These are phyloP conservation scores for Trichopria drosophilae DNA, from an alignment of 2,888 invertebrate genomes.

Conservation along the genomic window DNA sequence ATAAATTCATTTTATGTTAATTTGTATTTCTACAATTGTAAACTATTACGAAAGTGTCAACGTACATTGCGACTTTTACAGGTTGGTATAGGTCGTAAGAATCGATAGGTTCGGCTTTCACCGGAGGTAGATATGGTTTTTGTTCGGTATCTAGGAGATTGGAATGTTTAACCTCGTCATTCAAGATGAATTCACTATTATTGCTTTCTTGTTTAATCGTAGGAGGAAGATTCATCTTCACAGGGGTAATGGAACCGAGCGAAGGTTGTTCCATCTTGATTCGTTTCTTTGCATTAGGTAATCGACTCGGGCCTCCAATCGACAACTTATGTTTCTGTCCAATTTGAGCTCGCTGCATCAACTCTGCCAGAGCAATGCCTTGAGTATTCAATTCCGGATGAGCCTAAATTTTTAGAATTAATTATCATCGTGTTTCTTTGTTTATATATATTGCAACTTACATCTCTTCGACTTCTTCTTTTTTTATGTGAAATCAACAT, in stretches of 20 bases:
- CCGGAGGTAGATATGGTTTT: slow-evolving; percentile 41
- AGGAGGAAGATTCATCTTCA: slow-evolving; percentile 24
- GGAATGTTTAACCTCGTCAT: slow-evolving; percentile 49
- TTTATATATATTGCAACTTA: slow-evolving; percentile 54
- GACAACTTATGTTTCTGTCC: slow-evolving; percentile 61
- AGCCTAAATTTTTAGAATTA: slow-evolving; percentile 57
- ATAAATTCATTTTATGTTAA: neutral
- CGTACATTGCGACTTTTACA: slow-evolving; percentile 44
- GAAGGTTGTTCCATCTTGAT: slow-evolving; percentile 46
- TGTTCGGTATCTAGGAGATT: slow-evolving; percentile 37
- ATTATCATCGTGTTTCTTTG: neutral
- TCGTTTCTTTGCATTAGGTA: slow-evolving; percentile 60
- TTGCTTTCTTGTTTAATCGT: no score
- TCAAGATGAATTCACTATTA: no score
- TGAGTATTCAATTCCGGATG: slow-evolving; percentile 77
- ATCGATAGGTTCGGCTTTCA: slow-evolving; percentile 51
- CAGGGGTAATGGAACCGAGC: slow-evolving; percentile 21
- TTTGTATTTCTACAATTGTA: neutral
- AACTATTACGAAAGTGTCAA: neutral
- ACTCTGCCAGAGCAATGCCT: slow-evolving; percentile 75
- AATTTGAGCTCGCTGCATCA: slow-evolving; percentile 61
- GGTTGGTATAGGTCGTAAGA: slow-evolving; percentile 41
- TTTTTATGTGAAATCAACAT: slow-evolving; percentile 73
- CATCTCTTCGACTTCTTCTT: slow-evolving; percentile 71
- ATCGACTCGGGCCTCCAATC: slow-evolving; percentile 59